A percentile compares a stretch with the other conserved stretches of the same genome.
phyloP scores from a whole-genome alignment of 2,797 vertebrate genomes.

The Liasis olivaceus region DNA sequence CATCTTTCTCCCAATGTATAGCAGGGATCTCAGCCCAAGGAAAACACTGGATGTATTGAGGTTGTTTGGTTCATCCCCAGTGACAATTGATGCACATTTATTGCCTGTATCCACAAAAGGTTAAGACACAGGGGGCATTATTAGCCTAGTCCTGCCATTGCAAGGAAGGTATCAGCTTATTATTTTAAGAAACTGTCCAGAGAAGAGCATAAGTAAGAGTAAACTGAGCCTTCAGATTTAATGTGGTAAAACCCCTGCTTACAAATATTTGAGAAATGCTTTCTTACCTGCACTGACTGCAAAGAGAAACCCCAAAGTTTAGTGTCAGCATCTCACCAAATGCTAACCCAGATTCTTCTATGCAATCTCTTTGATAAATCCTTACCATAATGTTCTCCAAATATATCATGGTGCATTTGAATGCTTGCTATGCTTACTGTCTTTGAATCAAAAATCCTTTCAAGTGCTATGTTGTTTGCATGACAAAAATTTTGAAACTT shows the following conservation, averaged over 20 bases:
- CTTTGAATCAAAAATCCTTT: constrained; percentile 46
- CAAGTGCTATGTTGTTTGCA: constrained; percentile 49
- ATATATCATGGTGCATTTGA: constrained; percentile 46
- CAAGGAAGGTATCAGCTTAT: neutral
- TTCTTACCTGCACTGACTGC: rapidly evolving
- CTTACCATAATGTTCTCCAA: constrained; percentile 1
- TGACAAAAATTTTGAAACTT: constrained; percentile 54
- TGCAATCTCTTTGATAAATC: constrained; percentile 38
- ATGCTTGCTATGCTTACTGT: constrained; percentile 54
- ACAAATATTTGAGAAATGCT: neutral
- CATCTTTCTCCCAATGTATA: neutral
- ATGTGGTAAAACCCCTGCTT: neutral
- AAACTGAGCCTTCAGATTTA: neutral
- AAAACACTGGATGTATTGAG: neutral
- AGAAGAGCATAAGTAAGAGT: neutral
- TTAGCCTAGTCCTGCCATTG: neutral
- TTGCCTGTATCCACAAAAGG: neutral
- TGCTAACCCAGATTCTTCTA: neutral
- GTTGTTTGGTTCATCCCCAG: neutral
- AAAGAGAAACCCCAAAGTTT: neutral
- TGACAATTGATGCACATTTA: neutral
- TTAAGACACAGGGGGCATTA: neutral
- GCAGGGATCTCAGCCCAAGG: neutral
- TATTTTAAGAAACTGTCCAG: neutral
- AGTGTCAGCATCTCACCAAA: constrained; percentile 8